These are phyloP conservation scores for Meteorus colon DNA, from an alignment of 2,888 invertebrate genomes.

Conservation along the genomic window DNA sequence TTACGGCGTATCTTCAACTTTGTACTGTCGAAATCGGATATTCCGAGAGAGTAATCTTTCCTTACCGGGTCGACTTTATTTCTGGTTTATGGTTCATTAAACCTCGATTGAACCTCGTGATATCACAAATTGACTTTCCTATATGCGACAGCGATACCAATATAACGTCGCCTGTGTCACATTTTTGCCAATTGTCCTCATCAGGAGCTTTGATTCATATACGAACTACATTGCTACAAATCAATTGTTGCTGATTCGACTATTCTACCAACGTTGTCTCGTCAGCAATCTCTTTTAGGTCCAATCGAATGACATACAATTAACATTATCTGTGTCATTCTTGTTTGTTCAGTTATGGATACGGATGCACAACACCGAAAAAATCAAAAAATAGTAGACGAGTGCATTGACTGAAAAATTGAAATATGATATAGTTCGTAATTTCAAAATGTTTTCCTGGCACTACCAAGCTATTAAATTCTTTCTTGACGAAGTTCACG, in stretches of 20 bases:
- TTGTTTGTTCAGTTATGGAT: neutral
- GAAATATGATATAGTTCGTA: neutral
- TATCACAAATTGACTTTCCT: neutral
- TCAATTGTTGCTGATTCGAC: constrained; percentile 51
- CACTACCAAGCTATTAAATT: neutral
- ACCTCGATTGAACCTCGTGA: constrained; percentile 1
- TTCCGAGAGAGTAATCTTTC: constrained; percentile 19
- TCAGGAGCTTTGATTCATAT: neutral
- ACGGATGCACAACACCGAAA: neutral
- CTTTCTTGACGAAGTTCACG: neutral
- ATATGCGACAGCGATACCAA: neutral
- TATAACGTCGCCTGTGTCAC: neutral
- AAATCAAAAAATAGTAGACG: neutral
- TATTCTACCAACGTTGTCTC: constrained; percentile 37
- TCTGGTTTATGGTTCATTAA: constrained; percentile 3
- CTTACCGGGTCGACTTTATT: constrained; percentile 20
- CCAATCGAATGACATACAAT: constrained; percentile 24
- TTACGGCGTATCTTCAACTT: neutral
- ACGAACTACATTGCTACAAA: constrained; percentile 19
- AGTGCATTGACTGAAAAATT: too few relatives aligned
- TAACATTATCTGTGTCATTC: constrained; percentile 42
- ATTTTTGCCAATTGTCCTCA: constrained; percentile 2
- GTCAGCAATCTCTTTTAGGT: constrained; percentile 36
- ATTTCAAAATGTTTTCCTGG: neutral
- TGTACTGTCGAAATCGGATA: constrained; percentile 13